Evolutionary conservation across 2,797 vertebrate genomes (phyloP).

Genomic region (Gadopsis bispinosus): DNA sequence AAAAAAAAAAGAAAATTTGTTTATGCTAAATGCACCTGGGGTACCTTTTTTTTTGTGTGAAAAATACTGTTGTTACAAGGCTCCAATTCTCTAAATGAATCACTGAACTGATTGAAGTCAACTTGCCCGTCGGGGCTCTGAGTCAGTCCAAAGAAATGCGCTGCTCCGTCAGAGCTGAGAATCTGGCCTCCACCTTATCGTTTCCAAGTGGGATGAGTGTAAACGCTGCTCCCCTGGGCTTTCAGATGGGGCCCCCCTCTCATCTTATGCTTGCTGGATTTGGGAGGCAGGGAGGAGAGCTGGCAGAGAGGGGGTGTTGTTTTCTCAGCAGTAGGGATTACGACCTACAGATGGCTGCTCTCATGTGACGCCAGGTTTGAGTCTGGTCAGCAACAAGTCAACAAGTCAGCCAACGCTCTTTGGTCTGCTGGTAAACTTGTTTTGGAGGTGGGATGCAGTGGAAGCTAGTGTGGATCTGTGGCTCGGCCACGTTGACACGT

Average conservation of each 20-base stretch:
- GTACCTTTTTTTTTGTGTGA: fast-evolving
- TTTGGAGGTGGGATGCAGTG: slow-evolving; percentile 4
- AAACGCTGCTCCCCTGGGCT: slow-evolving; percentile 22
- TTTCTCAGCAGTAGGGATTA: slow-evolving; percentile 75
- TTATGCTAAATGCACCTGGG: not conserved
- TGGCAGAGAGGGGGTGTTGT: slow-evolving; percentile 54
- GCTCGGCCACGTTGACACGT: not conserved
- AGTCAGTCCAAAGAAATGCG: slow-evolving; percentile 18
- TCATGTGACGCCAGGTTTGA: slow-evolving; percentile 75
- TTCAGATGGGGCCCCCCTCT: slow-evolving; percentile 1
- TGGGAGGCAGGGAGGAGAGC: slow-evolving; percentile 21
- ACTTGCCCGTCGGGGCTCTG: not conserved
- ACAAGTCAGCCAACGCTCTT: slow-evolving; percentile 36
- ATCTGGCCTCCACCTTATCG: slow-evolving; percentile 20
- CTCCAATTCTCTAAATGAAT: slow-evolving; percentile 1
- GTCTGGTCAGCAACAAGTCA: slow-evolving; percentile 57
- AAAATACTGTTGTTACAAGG: not conserved
- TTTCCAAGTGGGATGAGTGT: slow-evolving; percentile 46
- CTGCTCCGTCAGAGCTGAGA: slow-evolving; percentile 4
- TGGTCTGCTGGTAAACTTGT: slow-evolving; percentile 26
- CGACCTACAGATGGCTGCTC: slow-evolving; percentile 76
- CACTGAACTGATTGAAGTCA: slow-evolving; percentile 4
- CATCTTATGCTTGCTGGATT: not conserved
- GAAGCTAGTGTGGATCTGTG: not conserved
- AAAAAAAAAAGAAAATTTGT: too few species aligned